Evolutionary conservation across 30 jellyfish, hydroid and myxozoan genomes (phyloP), one percentile per base, ranked within the genome.

Genomic region (Calvadosia cruxmelitensis): DNA sequence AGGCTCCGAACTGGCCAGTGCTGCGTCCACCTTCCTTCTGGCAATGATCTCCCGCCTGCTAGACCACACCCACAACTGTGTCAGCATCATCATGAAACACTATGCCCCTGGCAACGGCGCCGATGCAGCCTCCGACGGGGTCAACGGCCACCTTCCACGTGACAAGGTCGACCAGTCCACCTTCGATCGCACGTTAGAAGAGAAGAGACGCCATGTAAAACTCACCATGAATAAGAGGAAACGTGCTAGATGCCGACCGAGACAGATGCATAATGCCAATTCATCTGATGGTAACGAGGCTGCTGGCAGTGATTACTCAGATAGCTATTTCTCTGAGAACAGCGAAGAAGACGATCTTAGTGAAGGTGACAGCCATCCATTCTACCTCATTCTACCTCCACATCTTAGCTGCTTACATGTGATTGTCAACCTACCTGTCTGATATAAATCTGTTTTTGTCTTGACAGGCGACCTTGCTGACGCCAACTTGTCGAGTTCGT

Each of bases 1-100:
- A 85, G 95, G 82, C 34, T 85, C 95, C 2, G 89, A 78, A 20
- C 52, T 85, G 16, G 73, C 83, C 2, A 66, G 93, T 3, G 95
- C 95, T 72, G 93, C 90, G 23, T 74, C 75, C 2, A 89, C 95
- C 0, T 85, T 85, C 74, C 72, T 84, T 1, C 68, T 78, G 29
- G 75, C 95, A 29, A 49, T 85, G 79, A 71, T 85, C 26, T 85
- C 95, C n/a, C 84, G 77, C 33, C 66, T 85, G 24, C 74, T 85
- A 66, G 93, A 78, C 52, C 57, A 42, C 20, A 20, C 57, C 57
- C 57, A 42, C 20, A 42, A 42, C 20, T 42, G 57, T 42, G 20
- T 42, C 57, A 42, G 15, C 20, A 42, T 42, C 10, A 20, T 20
- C 10, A 42, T 20, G 20, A 42, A 42, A 42, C 57, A 42, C 20